These are phyloP conservation scores for Aulostomus chinensis DNA, from an alignment of 2,797 vertebrate genomes.

Conservation along the genomic window DNA sequence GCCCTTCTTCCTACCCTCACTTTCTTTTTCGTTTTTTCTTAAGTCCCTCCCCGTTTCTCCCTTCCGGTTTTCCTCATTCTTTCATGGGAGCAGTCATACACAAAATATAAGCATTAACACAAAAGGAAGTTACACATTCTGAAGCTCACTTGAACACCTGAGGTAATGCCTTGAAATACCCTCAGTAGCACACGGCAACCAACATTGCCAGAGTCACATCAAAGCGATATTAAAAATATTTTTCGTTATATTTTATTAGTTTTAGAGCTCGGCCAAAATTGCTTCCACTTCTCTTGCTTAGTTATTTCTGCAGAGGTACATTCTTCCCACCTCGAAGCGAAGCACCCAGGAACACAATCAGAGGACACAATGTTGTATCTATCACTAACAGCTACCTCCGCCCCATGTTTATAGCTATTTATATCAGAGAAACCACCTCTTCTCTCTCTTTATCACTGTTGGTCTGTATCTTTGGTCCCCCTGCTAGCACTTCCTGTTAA, in stretches of 20 bases:
- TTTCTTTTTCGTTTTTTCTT: slow-evolving; percentile 28
- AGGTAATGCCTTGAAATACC: slow-evolving; percentile 50
- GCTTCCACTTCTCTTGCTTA: slow-evolving; percentile 2
- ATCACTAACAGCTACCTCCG: slow-evolving; percentile 55
- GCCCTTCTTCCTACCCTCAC: slow-evolving; percentile 37
- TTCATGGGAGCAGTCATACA: slow-evolving; percentile 38
- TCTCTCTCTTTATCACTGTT: slow-evolving; percentile 36
- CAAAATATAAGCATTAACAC: slow-evolving; percentile 40
- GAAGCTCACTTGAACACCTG: slow-evolving; percentile 25
- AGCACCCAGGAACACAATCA: slow-evolving; percentile 27
- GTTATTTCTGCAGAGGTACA: slow-evolving; percentile 16
- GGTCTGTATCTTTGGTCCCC: slow-evolving; percentile 55
- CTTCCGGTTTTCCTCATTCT: slow-evolving; percentile 35
- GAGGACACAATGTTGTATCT: slow-evolving; percentile 32
- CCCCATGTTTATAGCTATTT: slow-evolving; percentile 76
- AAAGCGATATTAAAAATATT: slow-evolving; percentile 51
- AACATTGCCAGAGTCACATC: slow-evolving; percentile 41
- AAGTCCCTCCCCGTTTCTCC: slow-evolving; percentile 28
- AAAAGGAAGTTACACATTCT: slow-evolving; percentile 17
- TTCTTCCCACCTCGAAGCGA: slow-evolving; percentile 10
- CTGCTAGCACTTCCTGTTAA: slow-evolving; percentile 81
- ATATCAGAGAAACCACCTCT: slow-evolving; percentile 65
- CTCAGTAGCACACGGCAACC: slow-evolving; percentile 10
- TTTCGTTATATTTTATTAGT: slow-evolving; percentile 38
- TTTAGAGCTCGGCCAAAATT: slow-evolving; percentile 28